Base-by-base conservation (phyloP, 2,113 vertebrate genomes). In the Cnemophilus loriae region DNA sequence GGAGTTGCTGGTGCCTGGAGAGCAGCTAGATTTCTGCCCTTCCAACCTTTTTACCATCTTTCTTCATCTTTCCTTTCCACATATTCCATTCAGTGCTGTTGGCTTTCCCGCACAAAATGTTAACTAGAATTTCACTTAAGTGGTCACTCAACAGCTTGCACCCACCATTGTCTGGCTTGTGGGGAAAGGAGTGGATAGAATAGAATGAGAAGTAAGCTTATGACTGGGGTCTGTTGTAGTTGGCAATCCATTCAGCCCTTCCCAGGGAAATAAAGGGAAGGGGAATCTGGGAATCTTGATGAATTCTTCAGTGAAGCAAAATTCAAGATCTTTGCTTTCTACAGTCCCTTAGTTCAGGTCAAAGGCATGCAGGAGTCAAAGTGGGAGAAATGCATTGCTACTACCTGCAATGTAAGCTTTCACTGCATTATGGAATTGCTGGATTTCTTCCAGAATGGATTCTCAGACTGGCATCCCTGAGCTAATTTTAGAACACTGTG, bases 11-110 rank as follows among this genome's bases (percentile, higher is more conserved):
- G 42, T 90, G 61, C 61, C 85, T 94, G 91, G 49, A 95, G 46
- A 93, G 76, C 81, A 93, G 63, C 69, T 93, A 84, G 77, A 65
- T 95, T 94, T 96, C 79, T 89, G 56, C 83, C 92, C 32, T 96
- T 56, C 15, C 39, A 44, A 16, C 79, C 16, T 79, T 74, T 46
- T 17, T 64, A 16, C 35, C 56, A 65, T 61, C 52, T 73, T 91
- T 90, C 68, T 87, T 93, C 42, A 63, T 49, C 59, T 89, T 57
- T 92, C 44, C 65, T 91, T 93, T 92, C 56, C 30, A 87, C 7
- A 26, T 74, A 13, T 93, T 75, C 68, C 9, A 14, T 86, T 90
- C 53, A 81, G 76, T 81, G 69, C 83, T 95, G 71, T 68, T 90
- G 81, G 76, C 60, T 92, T 90, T 89, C 83, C 52, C 89, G 76